Conservation (phyloP, 2,888 invertebrate species). For the Synanthedon andrenaeformis region DNA sequence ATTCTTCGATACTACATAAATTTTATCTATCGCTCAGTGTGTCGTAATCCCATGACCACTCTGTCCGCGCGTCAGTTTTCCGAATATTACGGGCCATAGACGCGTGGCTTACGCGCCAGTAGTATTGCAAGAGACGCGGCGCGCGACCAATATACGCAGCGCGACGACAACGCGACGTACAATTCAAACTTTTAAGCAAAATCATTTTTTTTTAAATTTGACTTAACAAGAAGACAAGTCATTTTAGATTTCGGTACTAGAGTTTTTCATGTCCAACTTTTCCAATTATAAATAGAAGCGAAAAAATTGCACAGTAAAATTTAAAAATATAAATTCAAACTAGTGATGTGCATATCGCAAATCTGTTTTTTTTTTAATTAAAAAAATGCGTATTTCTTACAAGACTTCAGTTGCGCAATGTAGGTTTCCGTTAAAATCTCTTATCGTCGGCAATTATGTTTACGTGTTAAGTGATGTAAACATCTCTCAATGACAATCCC, state of each 20-base stretch:
- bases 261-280: no score
- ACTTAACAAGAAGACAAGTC: no score
- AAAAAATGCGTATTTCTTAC: no score
- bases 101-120: conserved; percentile 44
- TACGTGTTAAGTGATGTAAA: conserved; percentile 43
- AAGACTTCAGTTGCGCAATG: no score
- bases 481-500: conserved; percentile 36
- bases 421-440: conserved; percentile 39
- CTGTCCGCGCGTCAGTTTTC: conserved; percentile 43
- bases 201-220: neutral
- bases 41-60: conserved; percentile 17
- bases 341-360: no score
- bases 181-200: neutral
- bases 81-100: conserved; percentile 44
- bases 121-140: conserved; percentile 41
- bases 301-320: no score
- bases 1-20: no score
- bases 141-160: conserved; percentile 16
- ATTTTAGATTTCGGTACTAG: no score
- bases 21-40: conserved; percentile 10
- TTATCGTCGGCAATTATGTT: conserved; percentile 38
- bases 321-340: no score
- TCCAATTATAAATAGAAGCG: no score
- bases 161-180: neutral
- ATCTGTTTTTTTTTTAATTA: no score